Evolutionary conservation across 2,113 vertebrate genomes (phyloP).

Genomic region (Manacus vitellinus): DNA sequence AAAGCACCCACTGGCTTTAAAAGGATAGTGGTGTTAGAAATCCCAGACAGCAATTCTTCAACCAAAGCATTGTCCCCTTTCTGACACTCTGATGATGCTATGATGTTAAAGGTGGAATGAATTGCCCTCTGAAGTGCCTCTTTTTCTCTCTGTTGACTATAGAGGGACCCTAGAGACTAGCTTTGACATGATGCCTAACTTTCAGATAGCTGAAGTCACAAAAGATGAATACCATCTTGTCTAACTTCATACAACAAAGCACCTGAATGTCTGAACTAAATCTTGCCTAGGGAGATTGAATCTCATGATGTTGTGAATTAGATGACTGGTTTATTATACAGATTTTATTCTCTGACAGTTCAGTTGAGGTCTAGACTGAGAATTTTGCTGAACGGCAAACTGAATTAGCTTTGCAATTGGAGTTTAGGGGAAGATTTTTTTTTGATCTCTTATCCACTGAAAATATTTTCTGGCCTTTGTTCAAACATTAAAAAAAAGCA

Average conservation of each 20-base stretch:
- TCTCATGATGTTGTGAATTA: background rate
- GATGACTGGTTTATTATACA: constrained; percentile 31
- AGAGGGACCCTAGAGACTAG: constrained; percentile 8
- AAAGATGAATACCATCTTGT: constrained; percentile 49
- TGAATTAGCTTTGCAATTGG: background rate
- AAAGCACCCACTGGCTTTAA: constrained; percentile 17
- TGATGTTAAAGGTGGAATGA: constrained; percentile 56
- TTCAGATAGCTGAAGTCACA: constrained; percentile 39
- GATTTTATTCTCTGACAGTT: constrained; percentile 32
- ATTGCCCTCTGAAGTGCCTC: constrained; percentile 38
- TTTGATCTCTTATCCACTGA: background rate
- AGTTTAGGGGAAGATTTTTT: background rate
- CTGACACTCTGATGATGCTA: constrained; percentile 46
- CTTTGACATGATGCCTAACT: constrained; percentile 49
- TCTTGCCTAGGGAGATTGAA: constrained; percentile 47
- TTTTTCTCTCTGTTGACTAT: constrained; percentile 51
- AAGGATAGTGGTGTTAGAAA: constrained; percentile 36
- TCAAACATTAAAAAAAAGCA: background rate
- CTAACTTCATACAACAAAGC: constrained; percentile 50
- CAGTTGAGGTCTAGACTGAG: background rate
- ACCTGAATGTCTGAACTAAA: constrained; percentile 49
- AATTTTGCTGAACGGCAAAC: background rate
- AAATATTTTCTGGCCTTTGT: background rate
- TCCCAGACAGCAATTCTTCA: constrained; percentile 39
- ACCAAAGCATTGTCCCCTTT: constrained; percentile 36